phyloP scores from a whole-genome alignment of 2,888 invertebrate species.

The Rotaria magnacalcarata region DNA sequence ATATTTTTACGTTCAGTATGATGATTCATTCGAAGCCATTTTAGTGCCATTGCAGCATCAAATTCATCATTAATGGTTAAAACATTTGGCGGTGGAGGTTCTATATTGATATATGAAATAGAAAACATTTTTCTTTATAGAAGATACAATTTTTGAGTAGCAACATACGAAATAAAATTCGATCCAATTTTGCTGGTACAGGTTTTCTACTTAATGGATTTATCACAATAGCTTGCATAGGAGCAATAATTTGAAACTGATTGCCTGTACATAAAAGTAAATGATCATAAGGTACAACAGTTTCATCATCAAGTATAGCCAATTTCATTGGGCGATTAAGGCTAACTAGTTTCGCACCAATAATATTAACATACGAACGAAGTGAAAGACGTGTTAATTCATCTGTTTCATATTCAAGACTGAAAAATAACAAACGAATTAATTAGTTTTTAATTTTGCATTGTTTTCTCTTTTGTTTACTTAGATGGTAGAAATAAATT shows the following conservation, averaged over 20 bases:
- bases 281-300: constrained; percentile 57
- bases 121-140: too few relatives aligned
- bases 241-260: constrained; percentile 56
- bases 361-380: constrained; percentile 67
- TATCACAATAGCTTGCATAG: constrained; percentile 52
- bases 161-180: constrained; percentile 25
- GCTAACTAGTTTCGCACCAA: constrained; percentile 60
- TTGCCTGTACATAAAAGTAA: constrained; percentile 56
- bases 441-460: not conserved
- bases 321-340: constrained; percentile 54
- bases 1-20: not conserved
- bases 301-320: constrained; percentile 53
- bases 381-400: constrained; percentile 64
- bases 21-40: constrained; percentile 14
- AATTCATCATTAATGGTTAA: constrained; percentile 56
- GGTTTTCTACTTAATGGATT: constrained; percentile 42
- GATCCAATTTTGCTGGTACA: constrained; percentile 23
- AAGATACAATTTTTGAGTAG: too few relatives aligned
- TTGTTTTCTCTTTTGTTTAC: not conserved
- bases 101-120: constrained; percentile 31
- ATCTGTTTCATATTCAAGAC: constrained; percentile 51
- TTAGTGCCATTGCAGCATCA: constrained; percentile 53
- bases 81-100: constrained; percentile 53
- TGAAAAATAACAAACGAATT: not conserved
- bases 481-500: constrained; percentile 47